Conservation (phyloP, 2,113 vertebrate species). For the Hemibagrus wyckioides region DNA sequence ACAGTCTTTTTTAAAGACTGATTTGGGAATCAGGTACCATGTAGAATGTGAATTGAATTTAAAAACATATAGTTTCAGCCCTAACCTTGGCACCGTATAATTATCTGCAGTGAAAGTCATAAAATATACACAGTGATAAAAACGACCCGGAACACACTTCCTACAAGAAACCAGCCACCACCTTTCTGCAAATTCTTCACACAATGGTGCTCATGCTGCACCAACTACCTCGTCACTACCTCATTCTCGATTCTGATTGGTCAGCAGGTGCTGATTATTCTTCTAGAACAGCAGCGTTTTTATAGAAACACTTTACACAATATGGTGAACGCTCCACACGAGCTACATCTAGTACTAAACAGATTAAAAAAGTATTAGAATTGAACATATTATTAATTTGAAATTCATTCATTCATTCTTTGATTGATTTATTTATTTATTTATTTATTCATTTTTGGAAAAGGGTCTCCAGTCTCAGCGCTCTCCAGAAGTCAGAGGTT, state of each 20-base stretch:
- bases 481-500: not conserved
- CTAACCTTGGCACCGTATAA: not conserved
- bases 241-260: not conserved
- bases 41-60: not conserved
- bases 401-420: too few relatives aligned
- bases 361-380: too few relatives aligned
- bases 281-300: not conserved
- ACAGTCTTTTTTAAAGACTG: not conserved
- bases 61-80: not conserved
- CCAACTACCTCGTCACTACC: not conserved
- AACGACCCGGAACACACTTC: not conserved
- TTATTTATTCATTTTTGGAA: too few relatives aligned
- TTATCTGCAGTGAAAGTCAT: not conserved
- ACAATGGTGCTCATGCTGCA: not conserved
- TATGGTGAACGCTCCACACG: too few relatives aligned
- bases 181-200: not conserved
- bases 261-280: not conserved
- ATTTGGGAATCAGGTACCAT: not conserved
- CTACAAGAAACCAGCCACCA: not conserved
- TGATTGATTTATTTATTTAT: too few relatives aligned
- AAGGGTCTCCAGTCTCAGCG: not conserved
- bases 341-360: too few relatives aligned
- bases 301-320: too few relatives aligned
- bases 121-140: not conserved
- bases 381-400: too few relatives aligned